phyloP scores from a whole-genome alignment of 2,888 invertebrate genomes.

The Serripes groenlandicus region DNA sequence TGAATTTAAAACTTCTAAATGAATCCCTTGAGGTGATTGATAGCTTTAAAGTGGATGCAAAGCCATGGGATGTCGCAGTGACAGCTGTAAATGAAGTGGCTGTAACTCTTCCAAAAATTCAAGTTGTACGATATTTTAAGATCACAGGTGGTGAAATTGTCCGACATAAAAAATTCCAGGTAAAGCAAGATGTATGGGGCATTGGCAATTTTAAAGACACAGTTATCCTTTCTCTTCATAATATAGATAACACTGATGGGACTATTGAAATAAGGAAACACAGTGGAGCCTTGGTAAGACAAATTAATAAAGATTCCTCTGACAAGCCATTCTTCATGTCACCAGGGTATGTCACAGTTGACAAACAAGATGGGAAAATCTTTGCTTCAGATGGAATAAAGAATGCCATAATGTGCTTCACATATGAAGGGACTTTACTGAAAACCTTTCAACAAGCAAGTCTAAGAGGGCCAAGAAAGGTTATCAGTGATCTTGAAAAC shows the following conservation, averaged over 20 bases:
- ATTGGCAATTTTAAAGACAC: conserved; percentile 1
- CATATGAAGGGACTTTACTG: not conserved
- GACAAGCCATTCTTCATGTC: conserved; percentile 10
- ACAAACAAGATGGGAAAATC: conserved; percentile 8
- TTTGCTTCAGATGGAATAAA: conserved; percentile 12
- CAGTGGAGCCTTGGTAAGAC: not conserved
- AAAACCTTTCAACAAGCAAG: not conserved
- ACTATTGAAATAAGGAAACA: conserved; percentile 13
- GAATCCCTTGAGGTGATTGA: not conserved
- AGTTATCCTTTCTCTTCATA: conserved; percentile 2
- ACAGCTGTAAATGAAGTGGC: not conserved
- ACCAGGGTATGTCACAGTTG: conserved; percentile 7
- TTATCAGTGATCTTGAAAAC: not conserved
- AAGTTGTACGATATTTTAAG: not conserved
- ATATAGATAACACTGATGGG: not conserved
- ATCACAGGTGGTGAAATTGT: not conserved
- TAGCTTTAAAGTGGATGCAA: not conserved
- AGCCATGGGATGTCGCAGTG: conserved; percentile 23
- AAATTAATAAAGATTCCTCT: not conserved
- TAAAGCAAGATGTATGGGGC: conserved; percentile 16
- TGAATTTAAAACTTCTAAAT: conserved; percentile 5
- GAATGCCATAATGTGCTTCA: conserved; percentile 4
- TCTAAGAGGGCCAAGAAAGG: conserved; percentile 18
- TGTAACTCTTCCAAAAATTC: not conserved
- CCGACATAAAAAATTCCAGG: not conserved